Conservation (phyloP, 2,888 invertebrate species). For the Athalia circularis region DNA sequence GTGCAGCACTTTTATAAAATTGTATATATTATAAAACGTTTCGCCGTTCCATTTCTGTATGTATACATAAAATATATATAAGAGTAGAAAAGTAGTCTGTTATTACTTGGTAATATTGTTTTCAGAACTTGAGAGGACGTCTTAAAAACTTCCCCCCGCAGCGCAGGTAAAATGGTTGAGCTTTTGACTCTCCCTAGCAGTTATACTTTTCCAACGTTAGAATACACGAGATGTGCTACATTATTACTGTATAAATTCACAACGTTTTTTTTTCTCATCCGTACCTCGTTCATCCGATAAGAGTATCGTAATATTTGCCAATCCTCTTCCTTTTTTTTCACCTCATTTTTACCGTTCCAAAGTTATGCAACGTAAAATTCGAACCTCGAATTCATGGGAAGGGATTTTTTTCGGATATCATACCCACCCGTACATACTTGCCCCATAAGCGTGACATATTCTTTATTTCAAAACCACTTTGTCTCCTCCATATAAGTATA, state of each 20-base stretch:
- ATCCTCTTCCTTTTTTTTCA: too few relatives aligned
- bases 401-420: background rate
- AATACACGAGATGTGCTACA: too few relatives aligned
- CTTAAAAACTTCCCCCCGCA: slow-evolving; percentile 1
- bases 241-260: too few relatives aligned
- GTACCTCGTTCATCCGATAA: too few relatives aligned
- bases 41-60: background rate
- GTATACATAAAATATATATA: background rate
- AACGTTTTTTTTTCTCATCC: too few relatives aligned
- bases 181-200: slow-evolving; percentile 14
- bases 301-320: too few relatives aligned
- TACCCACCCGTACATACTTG: too few relatives aligned
- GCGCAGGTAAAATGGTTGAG: background rate
- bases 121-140: slow-evolving; percentile 18
- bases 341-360: too few relatives aligned
- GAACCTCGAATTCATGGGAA: background rate
- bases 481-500: background rate
- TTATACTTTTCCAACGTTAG: slow-evolving; percentile 4
- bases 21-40: background rate
- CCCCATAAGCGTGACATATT: slow-evolving; percentile 11
- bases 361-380: too few relatives aligned
- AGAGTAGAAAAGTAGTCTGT: slow-evolving; percentile 21
- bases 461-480: slow-evolving; percentile 10
- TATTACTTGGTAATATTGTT: slow-evolving; percentile 34
- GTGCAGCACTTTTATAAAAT: too few relatives aligned